Conservation (phyloP, 37 sponge, comb jelly and placozoan species). For the Petrosia ficiformis region DNA sequence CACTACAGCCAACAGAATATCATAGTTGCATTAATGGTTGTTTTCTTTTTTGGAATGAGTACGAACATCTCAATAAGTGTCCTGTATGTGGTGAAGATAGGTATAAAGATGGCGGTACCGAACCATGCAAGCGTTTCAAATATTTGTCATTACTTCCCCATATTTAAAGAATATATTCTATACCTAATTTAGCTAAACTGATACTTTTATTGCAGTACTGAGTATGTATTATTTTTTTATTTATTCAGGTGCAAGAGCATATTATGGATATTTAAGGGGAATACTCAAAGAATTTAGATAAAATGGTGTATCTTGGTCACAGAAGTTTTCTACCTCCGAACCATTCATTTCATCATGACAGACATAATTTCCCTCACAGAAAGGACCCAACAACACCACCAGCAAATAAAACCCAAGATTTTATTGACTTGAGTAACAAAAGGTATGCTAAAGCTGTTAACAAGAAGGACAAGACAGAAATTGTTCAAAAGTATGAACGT, state of each 20-base stretch:
- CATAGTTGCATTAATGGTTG: background rate
- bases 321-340: background rate
- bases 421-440: no score
- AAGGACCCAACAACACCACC: no score
- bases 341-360: background rate
- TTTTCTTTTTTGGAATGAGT: background rate
- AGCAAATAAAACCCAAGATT: no score
- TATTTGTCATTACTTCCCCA: background rate
- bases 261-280: slow-evolving; percentile 7
- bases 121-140: background rate
- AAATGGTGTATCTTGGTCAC: slow-evolving; percentile 7
- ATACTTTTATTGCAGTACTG: no score
- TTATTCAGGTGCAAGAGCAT: background rate
- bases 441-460: no score
- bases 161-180: no score
- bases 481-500: no score
- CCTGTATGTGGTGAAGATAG: background rate
- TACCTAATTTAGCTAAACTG: no score
- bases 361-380: no score
- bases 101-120: background rate
- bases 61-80: background rate
- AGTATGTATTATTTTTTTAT: no score
- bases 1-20: no score
- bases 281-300: background rate
- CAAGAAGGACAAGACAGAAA: no score